Conservation (phyloP, 2,888 invertebrate genomes). For the Syritta pipiens region DNA sequence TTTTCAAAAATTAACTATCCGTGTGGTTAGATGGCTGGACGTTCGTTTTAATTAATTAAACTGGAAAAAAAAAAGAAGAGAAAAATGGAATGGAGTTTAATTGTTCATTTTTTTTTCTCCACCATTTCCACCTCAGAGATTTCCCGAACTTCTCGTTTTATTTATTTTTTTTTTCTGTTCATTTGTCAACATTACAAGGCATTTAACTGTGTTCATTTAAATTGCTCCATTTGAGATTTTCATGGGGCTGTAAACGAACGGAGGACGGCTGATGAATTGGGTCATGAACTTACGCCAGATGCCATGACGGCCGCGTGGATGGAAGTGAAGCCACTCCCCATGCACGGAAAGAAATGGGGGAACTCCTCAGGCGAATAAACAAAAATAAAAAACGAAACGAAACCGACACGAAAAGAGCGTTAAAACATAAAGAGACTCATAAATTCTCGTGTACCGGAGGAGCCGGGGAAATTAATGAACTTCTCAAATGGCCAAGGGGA, state of each 20-base stretch:
- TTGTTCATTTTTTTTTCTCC: slow-evolving; percentile 15
- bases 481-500: slow-evolving; percentile 7
- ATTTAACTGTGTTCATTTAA: slow-evolving; percentile 53
- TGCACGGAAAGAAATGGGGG: too few relatives aligned
- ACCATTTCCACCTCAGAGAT: slow-evolving; percentile 16
- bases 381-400: slow-evolving; percentile 1
- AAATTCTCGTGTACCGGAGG: slow-evolving; percentile 25
- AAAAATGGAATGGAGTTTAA: too few relatives aligned
- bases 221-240: slow-evolving; percentile 56
- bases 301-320: too few relatives aligned
- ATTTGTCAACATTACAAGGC: slow-evolving; percentile 60
- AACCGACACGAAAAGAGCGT: slow-evolving; percentile 56
- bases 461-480: slow-evolving; percentile 38
- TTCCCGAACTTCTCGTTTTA: too few relatives aligned
- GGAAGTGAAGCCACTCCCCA: slow-evolving; percentile 29
- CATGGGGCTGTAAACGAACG: slow-evolving; percentile 1
- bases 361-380: slow-evolving; percentile 19
- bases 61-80: neutral
- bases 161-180: neutral
- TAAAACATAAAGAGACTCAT: slow-evolving; percentile 53
- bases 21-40: too few relatives aligned
- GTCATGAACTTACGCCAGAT: slow-evolving; percentile 27
- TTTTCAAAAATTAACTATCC: slow-evolving; percentile 49
- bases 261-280: slow-evolving; percentile 24
- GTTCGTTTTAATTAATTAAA: slow-evolving; percentile 63